These are phyloP conservation scores for Urophycis tenuis DNA, from an alignment of 2,797 vertebrate species.

Conservation along the genomic window DNA sequence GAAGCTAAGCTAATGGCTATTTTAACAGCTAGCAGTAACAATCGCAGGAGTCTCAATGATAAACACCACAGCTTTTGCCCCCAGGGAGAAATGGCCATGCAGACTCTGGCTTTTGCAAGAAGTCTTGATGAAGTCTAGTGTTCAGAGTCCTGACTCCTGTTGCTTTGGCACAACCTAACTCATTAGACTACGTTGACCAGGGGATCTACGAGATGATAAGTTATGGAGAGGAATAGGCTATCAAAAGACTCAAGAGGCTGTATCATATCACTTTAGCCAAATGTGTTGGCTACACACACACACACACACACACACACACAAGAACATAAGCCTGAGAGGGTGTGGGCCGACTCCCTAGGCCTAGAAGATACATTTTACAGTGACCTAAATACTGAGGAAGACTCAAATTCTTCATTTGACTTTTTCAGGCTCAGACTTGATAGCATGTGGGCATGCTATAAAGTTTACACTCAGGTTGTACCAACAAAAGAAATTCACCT, in stretches of 20 bases:
- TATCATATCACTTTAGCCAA: neutral
- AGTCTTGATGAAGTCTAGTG: neutral
- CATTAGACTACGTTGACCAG: neutral
- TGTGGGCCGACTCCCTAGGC: neutral
- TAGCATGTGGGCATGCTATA: neutral
- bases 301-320: neutral
- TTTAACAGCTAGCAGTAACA: neutral
- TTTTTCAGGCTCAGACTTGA: neutral
- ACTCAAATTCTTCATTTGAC: conserved; percentile 16
- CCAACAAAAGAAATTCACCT: neutral
- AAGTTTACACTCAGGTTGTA: neutral
- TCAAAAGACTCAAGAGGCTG: neutral
- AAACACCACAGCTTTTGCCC: neutral
- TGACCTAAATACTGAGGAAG: neutral
- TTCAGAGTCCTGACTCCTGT: too few species aligned
- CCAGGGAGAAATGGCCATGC: neutral
- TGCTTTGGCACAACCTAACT: too few species aligned
- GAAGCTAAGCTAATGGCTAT: neutral
- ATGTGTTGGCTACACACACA: neutral
- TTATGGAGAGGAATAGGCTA: neutral
- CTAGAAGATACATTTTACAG: neutral
- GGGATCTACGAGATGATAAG: neutral
- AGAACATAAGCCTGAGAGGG: neutral
- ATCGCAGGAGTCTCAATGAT: neutral
- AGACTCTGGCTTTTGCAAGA: neutral